Evolutionary conservation across 2,113 vertebrate genomes (phyloP).

Genomic region (Otus sunia): DNA sequence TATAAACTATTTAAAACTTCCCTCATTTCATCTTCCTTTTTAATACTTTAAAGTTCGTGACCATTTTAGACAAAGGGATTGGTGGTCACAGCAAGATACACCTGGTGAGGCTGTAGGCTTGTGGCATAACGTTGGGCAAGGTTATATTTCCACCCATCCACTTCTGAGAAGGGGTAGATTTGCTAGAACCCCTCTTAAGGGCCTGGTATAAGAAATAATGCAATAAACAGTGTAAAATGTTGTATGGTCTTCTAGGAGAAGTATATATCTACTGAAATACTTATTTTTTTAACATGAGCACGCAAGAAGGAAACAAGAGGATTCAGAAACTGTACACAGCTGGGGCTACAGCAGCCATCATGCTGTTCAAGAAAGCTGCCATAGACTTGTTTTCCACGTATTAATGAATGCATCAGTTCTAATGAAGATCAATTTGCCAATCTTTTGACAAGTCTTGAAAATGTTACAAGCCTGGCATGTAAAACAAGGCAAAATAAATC

Average conservation of each 20-base stretch:
- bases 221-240: accelerated
- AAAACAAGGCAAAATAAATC: not conserved
- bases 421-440: not conserved
- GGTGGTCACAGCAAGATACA: not conserved
- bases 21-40: not conserved
- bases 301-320: not conserved
- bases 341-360: not conserved
- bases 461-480: not conserved
- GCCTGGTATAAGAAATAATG: not conserved
- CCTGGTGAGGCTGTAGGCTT: accelerated
- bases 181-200: accelerated
- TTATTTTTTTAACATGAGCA: not conserved
- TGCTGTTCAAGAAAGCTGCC: not conserved
- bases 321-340: not conserved
- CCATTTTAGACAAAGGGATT: not conserved
- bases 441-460: not conserved
- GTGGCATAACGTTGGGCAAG: accelerated
- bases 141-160: no score
- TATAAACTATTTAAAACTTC: not conserved
- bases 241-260: accelerated
- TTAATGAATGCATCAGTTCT: not conserved
- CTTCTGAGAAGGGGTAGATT: no score
- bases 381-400: accelerated
- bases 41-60: not conserved
- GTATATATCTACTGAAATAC: accelerated